These are phyloP conservation scores for Trichechus manatus DNA, from an alignment of 2,113 vertebrate species.

Conservation along the genomic window DNA sequence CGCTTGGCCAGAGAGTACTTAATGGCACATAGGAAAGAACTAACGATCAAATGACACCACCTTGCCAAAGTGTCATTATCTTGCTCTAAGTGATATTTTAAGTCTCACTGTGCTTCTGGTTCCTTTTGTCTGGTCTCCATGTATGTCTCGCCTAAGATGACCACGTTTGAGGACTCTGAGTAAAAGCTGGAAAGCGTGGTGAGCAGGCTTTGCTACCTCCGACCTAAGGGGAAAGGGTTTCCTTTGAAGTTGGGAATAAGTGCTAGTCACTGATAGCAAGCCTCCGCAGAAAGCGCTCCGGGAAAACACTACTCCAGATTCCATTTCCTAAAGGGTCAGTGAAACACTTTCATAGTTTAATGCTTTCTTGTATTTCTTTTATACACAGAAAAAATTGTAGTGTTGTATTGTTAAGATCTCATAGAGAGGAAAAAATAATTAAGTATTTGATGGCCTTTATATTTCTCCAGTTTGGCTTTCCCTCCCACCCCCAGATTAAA, in stretches of 20 bases:
- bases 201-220: background rate
- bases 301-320: background rate
- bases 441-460: background rate
- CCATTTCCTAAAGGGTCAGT: constrained; percentile 17
- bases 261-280: background rate
- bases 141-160: constrained; percentile 40
- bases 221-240: background rate
- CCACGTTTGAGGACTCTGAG: constrained; percentile 38
- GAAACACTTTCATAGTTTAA: background rate
- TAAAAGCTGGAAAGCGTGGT: background rate
- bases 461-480: background rate
- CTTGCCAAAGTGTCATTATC: constrained; percentile 84
- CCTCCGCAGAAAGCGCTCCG: background rate
- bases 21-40: constrained; percentile 80
- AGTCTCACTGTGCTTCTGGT: constrained; percentile 73
- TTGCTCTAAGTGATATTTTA: constrained; percentile 85
- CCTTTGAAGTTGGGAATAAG: constrained; percentile 42
- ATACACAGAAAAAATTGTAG: background rate
- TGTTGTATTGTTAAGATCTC: background rate
- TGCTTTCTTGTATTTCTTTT: background rate
- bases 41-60: constrained; percentile 83
- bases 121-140: constrained; percentile 66
- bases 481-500: background rate
- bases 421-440: background rate
- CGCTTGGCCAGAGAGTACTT: constrained; percentile 86